phyloP scores from a whole-genome alignment of 2,888 invertebrate species.

The Agriopis marginaria region DNA sequence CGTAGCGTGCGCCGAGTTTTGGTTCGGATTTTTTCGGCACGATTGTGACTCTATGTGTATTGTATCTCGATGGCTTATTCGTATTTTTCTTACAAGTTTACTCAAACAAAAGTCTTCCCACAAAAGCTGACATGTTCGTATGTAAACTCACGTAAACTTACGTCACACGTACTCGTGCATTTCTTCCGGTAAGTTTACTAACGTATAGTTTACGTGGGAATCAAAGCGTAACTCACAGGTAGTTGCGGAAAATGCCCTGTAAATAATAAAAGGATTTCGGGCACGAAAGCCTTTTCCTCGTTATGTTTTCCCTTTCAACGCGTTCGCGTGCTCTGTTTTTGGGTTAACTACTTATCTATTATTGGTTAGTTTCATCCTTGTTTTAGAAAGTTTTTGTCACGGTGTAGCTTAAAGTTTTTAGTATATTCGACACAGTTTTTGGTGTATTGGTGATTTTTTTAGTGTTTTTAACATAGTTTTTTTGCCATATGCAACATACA shows the following conservation, averaged over 20 bases:
- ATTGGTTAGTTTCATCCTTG: slow-evolving; percentile 20
- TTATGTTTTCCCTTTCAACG: slow-evolving; percentile 54
- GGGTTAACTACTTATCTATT: slow-evolving; percentile 45
- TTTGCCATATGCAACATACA: background rate
- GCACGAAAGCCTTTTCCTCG: slow-evolving; percentile 56
- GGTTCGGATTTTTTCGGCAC: too few relatives aligned
- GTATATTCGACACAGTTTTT: background rate
- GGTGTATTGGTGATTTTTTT: background rate
- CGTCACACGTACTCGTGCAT: slow-evolving; percentile 17
- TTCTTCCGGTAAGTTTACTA: slow-evolving; percentile 47
- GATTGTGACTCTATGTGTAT: too few relatives aligned
- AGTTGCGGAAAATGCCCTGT: slow-evolving; percentile 67
- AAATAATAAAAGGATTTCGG: slow-evolving; percentile 66
- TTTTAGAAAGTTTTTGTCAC: slow-evolving; percentile 13
- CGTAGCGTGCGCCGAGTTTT: too few relatives aligned
- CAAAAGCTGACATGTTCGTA: background rate
- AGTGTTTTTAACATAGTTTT: background rate
- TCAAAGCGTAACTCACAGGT: slow-evolving; percentile 60
- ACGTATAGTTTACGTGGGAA: slow-evolving; percentile 57
- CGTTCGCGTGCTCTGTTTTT: slow-evolving; percentile 53
- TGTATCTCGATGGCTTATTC: background rate
- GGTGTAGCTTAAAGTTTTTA: slow-evolving; percentile 7
- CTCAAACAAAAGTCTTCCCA: background rate
- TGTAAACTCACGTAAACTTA: slow-evolving; percentile 21
- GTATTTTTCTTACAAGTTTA: background rate